Conservation (phyloP, 2,113 vertebrate genomes). For the Apus apus region DNA sequence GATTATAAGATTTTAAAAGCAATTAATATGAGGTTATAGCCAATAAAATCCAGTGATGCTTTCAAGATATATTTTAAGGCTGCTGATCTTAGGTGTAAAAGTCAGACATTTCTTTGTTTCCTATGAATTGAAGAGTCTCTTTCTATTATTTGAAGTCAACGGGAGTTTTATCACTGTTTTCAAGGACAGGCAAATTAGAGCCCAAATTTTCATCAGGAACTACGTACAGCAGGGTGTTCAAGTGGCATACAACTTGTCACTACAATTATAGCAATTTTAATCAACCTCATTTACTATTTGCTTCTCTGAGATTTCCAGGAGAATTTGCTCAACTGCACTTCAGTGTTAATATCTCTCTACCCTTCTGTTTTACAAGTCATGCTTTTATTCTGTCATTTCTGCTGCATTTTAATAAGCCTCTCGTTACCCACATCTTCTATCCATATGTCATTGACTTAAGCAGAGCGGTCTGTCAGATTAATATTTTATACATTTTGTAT, state of each 20-base stretch:
- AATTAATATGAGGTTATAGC: neutral
- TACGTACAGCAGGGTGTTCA: neutral
- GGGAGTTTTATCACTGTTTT: constrained; percentile 2
- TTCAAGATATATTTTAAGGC: neutral
- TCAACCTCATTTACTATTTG: constrained; percentile 30
- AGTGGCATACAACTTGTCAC: constrained; percentile 30
- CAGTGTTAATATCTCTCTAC: constrained; percentile 12
- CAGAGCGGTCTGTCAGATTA: constrained; percentile 34
- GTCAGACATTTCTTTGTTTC: neutral
- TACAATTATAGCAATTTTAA: constrained; percentile 61
- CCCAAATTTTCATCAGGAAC: constrained; percentile 35
- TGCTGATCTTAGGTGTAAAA: neutral
- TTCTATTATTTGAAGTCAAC: constrained; percentile 17
- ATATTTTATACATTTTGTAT: constrained; percentile 47
- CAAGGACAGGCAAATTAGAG: constrained; percentile 34
- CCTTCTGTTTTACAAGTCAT: constrained; percentile 22
- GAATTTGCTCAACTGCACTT: constrained; percentile 13
- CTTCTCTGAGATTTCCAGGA: constrained; percentile 21
- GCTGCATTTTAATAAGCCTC: constrained; percentile 40
- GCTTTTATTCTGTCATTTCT: constrained; percentile 12
- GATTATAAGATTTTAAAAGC: neutral
- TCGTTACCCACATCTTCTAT: constrained; percentile 45
- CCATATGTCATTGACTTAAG: constrained; percentile 42
- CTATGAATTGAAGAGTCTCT: neutral
- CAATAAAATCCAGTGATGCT: neutral